Base-by-base conservation (phyloP, 64 coral and sea anemone genomes). In the Pocillopora damicornis region DNA sequence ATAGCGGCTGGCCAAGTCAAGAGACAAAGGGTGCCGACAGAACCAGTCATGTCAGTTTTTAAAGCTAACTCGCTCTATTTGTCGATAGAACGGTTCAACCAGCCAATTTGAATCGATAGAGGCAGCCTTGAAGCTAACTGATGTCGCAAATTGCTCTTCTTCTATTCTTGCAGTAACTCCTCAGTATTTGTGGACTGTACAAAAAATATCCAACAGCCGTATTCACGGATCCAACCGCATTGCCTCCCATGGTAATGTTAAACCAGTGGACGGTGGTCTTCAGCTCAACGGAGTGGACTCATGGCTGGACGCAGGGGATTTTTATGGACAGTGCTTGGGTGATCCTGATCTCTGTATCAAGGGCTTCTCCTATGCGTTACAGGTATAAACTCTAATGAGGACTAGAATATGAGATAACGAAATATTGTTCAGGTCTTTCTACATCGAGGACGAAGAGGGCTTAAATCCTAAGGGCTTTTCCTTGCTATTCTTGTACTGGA, bases 271-370 rank as follows among this genome's bases (percentile, higher is more conserved):
- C 23, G 97, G 93, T 13, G 97, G 97, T 61, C 90, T 99, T 23
- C 93, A 99, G 65, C 79, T 99, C 30, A 99, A 99, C 60, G 97
- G 97, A n/a, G 74, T 93, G 1, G 93, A 99, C 79, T 79, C 97
- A 15, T 99, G 97, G 97, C 66, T 99, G 10, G 97, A 99, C 61
- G 97, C 93, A 20, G 97, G 97, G 2, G 97, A 99, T 66, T 99
- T 95, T 75, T 94, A 95, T 86, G 97, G 97, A 17, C 90, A 95
- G 79, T 99, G 97, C 58, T 83, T 99, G n/a, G 93, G 93, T 16
- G 97, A 99, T 77, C 97, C 97, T 59, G 97, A 92, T 75, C 93
- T 95, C 71, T 99, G 97, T 77, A 99, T 99, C 45, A 99, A 99
- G 36, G 97, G 97, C 15, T 95, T 99, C 69, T 99, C 97, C 60